These are phyloP conservation scores for Caranx ignobilis DNA, from an alignment of 2,113 vertebrate species.

Conservation along the genomic window DNA sequence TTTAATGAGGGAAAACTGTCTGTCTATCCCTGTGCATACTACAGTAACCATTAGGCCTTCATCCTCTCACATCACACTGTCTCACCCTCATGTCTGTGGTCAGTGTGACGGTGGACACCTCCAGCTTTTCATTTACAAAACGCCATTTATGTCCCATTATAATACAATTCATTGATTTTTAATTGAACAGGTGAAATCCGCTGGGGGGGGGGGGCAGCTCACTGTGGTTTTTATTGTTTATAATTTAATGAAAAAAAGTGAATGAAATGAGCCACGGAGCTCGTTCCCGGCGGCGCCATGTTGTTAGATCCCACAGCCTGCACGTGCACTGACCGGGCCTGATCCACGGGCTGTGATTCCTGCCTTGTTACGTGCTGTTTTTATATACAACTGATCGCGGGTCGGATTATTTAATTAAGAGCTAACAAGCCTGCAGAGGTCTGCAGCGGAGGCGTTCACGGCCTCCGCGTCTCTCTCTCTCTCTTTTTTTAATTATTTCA, in stretches of 20 bases:
- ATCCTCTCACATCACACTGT: neutral
- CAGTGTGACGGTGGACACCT: neutral
- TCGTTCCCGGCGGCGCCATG: neutral
- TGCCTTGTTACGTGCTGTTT: slow-evolving; percentile 30
- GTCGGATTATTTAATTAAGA: slow-evolving; percentile 74
- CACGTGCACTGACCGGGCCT: neutral
- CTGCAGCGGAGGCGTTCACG: slow-evolving; percentile 62
- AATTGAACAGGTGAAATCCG: neutral
- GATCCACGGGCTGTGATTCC: neutral
- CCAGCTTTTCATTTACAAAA: neutral
- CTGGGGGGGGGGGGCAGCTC: neutral
- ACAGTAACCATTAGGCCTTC: neutral
- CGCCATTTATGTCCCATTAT: neutral
- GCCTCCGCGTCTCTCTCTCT: slow-evolving; percentile 50
- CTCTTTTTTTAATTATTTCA: slow-evolving; percentile 72
- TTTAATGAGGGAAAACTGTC: neutral
- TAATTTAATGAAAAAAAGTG: neutral
- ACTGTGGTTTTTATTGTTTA: neutral
- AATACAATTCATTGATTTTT: neutral
- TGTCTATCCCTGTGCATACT: neutral
- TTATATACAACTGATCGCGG: slow-evolving; percentile 32
- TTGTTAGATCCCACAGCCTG: neutral
- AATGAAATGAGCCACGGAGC: neutral
- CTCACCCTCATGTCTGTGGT: accelerated
- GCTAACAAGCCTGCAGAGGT: slow-evolving; percentile 70